Conservation (phyloP, 2,113 vertebrate genomes). For the Dicrurus megarhynchus region DNA sequence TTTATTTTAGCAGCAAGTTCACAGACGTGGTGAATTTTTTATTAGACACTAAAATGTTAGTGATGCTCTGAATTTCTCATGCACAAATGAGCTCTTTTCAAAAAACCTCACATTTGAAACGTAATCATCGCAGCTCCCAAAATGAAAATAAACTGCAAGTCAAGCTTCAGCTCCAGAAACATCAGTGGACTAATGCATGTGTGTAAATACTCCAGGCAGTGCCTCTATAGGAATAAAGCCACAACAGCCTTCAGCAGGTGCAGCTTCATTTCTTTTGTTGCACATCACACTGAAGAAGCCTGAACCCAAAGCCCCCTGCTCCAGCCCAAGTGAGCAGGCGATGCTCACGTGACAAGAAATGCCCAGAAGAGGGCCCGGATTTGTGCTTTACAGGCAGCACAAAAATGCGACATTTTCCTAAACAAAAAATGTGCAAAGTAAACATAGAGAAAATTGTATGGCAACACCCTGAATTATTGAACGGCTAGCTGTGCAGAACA, state of each 20-base stretch:
- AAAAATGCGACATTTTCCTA: background rate
- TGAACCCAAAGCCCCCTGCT: background rate
- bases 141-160: background rate
- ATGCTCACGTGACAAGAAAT: background rate
- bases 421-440: background rate
- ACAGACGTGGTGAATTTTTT: background rate
- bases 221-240: background rate
- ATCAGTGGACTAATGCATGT: fast-evolving
- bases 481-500: constrained; percentile 52
- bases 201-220: background rate
- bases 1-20: background rate
- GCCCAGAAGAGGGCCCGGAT: background rate
- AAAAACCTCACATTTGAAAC: fast-evolving
- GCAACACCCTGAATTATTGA: constrained; percentile 51
- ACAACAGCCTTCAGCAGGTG: background rate
- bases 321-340: background rate
- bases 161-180: background rate
- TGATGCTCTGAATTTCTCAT: background rate
- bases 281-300: background rate
- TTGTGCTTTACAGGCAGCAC: background rate
- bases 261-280: background rate
- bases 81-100: background rate
- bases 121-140: background rate
- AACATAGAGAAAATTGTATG: background rate
- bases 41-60: background rate